phyloP scores from a whole-genome alignment of 2,888 invertebrate genomes.

The Lucinisca nassula region DNA sequence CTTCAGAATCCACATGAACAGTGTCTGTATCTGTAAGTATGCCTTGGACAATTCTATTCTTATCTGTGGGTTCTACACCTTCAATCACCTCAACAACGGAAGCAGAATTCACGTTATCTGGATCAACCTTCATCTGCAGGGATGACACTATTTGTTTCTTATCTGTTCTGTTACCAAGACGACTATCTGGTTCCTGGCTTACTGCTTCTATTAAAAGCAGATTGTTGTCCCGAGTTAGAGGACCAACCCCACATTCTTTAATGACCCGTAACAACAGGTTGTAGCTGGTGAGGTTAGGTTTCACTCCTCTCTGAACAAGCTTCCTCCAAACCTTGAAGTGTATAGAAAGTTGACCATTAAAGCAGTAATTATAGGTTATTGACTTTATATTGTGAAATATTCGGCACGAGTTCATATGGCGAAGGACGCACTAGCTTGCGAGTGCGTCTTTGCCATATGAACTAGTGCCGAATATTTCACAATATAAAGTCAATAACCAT shows the following conservation, averaged over 20 bases:
- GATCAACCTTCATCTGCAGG: neutral
- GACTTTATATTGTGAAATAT: too few relatives aligned
- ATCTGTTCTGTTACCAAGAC: neutral
- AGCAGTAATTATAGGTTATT: too few relatives aligned
- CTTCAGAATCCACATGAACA: too few relatives aligned
- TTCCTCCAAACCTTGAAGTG: constrained; percentile 93
- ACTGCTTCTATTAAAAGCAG: constrained; percentile 19
- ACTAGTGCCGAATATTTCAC: too few relatives aligned
- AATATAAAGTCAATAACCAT: too few relatives aligned
- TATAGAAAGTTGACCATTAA: too few relatives aligned
- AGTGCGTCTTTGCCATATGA: too few relatives aligned
- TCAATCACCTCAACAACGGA: neutral
- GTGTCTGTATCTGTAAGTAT: neutral
- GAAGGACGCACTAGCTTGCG: too few relatives aligned
- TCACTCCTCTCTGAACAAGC: constrained; percentile 91
- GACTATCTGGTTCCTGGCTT: neutral
- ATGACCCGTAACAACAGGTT: constrained; percentile 94
- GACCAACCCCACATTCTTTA: constrained; percentile 93
- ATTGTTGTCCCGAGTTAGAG: constrained; percentile 77
- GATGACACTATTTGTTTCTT: neutral
- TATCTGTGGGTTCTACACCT: neutral
- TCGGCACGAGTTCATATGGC: too few relatives aligned
- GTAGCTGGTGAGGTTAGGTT: constrained; percentile 93
- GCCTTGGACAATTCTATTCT: neutral
- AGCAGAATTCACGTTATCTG: neutral